These are phyloP conservation scores for Drosophila melanocephala DNA, from an alignment of 2,888 invertebrate species.

Conservation along the genomic window DNA sequence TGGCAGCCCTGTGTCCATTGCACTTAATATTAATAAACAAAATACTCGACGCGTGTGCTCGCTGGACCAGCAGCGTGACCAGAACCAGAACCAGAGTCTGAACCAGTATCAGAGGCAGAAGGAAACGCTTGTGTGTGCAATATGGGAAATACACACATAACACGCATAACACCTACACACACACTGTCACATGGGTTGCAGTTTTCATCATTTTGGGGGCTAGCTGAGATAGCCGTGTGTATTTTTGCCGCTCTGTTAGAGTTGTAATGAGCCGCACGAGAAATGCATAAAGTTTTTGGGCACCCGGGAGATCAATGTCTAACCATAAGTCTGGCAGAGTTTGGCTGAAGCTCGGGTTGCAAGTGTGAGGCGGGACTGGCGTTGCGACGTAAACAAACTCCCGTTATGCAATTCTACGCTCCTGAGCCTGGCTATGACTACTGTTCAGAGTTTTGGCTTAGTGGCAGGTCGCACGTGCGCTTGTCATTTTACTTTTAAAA, in stretches of 20 bases:
- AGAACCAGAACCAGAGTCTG: neutral
- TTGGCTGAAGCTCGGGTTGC: slow-evolving; percentile 28
- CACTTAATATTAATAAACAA: slow-evolving; percentile 80
- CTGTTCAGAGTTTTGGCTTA: slow-evolving; percentile 39
- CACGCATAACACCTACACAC: neutral
- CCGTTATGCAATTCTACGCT: slow-evolving; percentile 14
- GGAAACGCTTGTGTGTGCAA: slow-evolving; percentile 11
- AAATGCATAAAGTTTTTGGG: slow-evolving; percentile 73
- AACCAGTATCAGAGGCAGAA: neutral
- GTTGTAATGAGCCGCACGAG: slow-evolving; percentile 79
- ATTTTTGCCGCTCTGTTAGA: slow-evolving; percentile 57
- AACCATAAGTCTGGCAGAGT: slow-evolving; percentile 70
- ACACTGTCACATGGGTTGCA: slow-evolving; percentile 1
- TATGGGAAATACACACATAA: slow-evolving; percentile 10
- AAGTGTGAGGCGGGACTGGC: slow-evolving; percentile 19
- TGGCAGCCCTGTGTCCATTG: slow-evolving; percentile 43
- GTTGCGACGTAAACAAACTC: slow-evolving; percentile 43
- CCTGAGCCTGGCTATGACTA: slow-evolving; percentile 5
- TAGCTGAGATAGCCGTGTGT: slow-evolving; percentile 26
- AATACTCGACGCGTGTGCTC: slow-evolving; percentile 64
- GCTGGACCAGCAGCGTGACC: slow-evolving; percentile 23
- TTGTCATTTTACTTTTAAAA: slow-evolving; percentile 80
- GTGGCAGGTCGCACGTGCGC: slow-evolving; percentile 71
- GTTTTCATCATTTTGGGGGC: slow-evolving; percentile 3
- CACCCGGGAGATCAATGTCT: slow-evolving; percentile 77